Evolutionary conservation across 2,888 invertebrate genomes (phyloP).

Genomic region (Magallana nippona): DNA sequence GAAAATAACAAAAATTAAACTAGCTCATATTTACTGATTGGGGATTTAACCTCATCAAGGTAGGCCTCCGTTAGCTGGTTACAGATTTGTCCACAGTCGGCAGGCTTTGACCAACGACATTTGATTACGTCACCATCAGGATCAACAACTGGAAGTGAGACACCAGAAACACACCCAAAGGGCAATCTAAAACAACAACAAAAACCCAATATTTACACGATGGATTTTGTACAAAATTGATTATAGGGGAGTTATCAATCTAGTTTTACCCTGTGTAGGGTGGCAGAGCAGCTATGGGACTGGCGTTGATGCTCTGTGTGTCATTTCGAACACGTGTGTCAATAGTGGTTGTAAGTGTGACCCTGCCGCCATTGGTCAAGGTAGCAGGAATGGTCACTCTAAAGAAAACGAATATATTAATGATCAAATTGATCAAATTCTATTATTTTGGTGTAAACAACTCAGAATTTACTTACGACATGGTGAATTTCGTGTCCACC

Average conservation of each 20-base stretch:
- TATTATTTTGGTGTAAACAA: neutral
- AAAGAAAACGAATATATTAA: neutral
- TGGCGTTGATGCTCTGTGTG: constrained; percentile 38
- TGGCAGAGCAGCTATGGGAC: constrained; percentile 41
- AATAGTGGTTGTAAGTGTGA: constrained; percentile 9
- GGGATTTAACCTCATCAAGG: constrained; percentile 12
- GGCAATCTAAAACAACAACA: neutral
- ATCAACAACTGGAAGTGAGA: constrained; percentile 20
- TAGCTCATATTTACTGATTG: no score
- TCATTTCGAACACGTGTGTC: constrained; percentile 39
- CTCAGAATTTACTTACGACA: neutral
- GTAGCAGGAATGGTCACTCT: neutral
- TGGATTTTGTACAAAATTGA: no score
- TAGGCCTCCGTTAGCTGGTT: constrained; percentile 34
- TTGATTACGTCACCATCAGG: constrained; percentile 30
- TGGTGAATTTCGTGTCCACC: neutral
- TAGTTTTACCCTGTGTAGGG: constrained; percentile 39
- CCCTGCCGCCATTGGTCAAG: neutral
- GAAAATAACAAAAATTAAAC: no score
- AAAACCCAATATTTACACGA: no score
- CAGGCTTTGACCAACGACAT: constrained; percentile 14
- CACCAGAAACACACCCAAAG: constrained; percentile 9
- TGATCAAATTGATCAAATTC: neutral
- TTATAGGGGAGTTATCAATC: no score
- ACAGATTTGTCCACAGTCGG: constrained; percentile 30